A percentile compares a stretch with the other conserved stretches of the same genome.
Conservation (phyloP, 2,113 vertebrate genomes). For the Forbesichthys agassizii region DNA sequence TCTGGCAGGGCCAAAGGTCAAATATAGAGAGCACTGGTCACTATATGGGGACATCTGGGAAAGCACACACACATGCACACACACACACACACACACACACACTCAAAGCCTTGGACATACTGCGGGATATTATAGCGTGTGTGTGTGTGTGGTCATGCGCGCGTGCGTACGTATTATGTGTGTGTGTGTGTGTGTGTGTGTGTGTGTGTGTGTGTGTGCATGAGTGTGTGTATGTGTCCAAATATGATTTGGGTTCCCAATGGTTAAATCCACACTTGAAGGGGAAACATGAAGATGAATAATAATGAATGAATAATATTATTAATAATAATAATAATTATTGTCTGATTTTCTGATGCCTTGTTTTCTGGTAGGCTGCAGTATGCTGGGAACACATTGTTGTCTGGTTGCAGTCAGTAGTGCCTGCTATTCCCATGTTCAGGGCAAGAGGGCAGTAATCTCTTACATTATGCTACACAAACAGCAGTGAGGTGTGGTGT, state of each 20-base stretch:
- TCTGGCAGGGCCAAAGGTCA: conserved; percentile 66
- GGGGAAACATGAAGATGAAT: background rate
- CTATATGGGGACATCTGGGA: conserved; percentile 54
- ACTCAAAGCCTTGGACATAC: background rate
- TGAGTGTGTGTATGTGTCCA: background rate
- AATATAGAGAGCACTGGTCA: conserved; percentile 44
- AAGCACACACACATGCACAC: conserved; percentile 18
- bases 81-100: background rate
- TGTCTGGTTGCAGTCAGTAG: background rate
- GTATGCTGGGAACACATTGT: background rate
- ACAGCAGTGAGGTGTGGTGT: background rate
- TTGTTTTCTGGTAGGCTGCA: too few relatives aligned
- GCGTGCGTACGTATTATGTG: background rate
- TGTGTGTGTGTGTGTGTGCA: conserved; percentile 8
- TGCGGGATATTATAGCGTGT: conserved; percentile 22
- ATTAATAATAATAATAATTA: too few relatives aligned
- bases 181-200: conserved; percentile 26
- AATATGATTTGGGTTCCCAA: background rate
- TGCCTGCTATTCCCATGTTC: conserved; percentile 35
- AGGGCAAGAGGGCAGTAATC: conserved; percentile 57
- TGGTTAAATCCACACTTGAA: background rate
- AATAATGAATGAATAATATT: background rate
- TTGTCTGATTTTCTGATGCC: background rate
- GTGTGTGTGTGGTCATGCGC: conserved; percentile 28
- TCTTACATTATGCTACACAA: conserved; percentile 1